Percentiles rank a stretch among this genome's conserved stretches.
phyloP scores from a whole-genome alignment of 2,888 invertebrate genomes.

The Nomada ruficornis region DNA sequence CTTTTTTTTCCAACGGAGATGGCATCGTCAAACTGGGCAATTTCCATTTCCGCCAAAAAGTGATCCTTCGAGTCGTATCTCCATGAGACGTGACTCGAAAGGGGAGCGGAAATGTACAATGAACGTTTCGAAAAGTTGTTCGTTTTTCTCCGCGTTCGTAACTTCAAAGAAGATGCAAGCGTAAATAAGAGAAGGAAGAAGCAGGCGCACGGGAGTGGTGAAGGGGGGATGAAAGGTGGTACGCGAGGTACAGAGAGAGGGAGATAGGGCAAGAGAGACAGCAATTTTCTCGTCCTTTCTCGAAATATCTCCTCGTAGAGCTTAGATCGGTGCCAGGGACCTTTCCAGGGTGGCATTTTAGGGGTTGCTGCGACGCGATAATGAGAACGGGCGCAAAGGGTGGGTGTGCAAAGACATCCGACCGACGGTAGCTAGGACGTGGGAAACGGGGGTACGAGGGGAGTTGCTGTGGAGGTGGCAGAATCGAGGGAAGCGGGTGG shows the following conservation, averaged over 20 bases:
- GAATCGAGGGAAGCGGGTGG: constrained; percentile 49
- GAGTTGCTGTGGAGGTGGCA: constrained; percentile 52
- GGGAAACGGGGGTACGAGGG: constrained; percentile 61
- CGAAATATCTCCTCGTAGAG: constrained; percentile 73
- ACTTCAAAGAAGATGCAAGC: constrained; percentile 67
- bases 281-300: constrained; percentile 74
- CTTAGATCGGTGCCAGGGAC: constrained; percentile 77
- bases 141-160: constrained; percentile 55
- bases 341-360: constrained; percentile 82
- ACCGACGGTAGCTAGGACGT: constrained; percentile 75
- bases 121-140: constrained; percentile 50
- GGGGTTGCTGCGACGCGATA: constrained; percentile 82
- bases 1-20: background rate
- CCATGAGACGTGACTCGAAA: constrained; percentile 37
- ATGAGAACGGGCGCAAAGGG: constrained; percentile 82
- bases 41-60: constrained; percentile 21
- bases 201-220: background rate
- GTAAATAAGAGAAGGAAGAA: constrained; percentile 58
- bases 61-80: background rate
- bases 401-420: constrained; percentile 81
- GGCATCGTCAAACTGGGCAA: constrained; percentile 5
- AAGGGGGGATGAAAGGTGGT: constrained; percentile 24
- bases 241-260: background rate
- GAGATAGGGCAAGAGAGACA: constrained; percentile 61
- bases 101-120: constrained; percentile 38